Percentiles rank a stretch among this genome's conserved stretches.
These are phyloP conservation scores for Phainopepla nitens DNA, from an alignment of 2,113 vertebrate genomes.

Conservation along the genomic window DNA sequence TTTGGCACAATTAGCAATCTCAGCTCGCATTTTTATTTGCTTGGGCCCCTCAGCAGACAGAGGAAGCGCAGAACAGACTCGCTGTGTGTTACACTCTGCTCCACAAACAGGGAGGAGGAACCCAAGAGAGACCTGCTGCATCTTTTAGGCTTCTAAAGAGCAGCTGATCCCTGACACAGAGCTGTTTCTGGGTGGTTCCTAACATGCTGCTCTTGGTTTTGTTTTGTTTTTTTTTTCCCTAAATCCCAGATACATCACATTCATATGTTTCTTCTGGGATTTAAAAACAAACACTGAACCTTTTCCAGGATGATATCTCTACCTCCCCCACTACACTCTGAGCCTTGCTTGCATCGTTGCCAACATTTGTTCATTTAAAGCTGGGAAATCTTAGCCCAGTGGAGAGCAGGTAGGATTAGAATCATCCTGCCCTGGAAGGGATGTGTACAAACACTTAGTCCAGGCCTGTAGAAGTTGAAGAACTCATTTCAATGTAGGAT, in stretches of 20 bases:
- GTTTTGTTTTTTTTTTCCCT: neutral
- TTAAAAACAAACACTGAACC: conserved; percentile 47
- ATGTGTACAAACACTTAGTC: neutral
- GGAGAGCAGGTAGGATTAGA: neutral
- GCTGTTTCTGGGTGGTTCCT: conserved; percentile 16
- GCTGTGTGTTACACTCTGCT: neutral
- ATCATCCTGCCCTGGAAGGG: neutral
- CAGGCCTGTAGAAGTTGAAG: neutral
- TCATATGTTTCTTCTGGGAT: conserved; percentile 18
- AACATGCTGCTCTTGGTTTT: neutral
- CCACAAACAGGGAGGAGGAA: neutral
- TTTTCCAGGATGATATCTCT: conserved; percentile 32
- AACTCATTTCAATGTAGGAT: neutral
- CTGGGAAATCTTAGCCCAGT: neutral
- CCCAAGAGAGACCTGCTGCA: neutral
- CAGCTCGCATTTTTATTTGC: neutral
- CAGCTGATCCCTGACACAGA: conserved; percentile 33
- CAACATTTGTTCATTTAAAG: conserved; percentile 41
- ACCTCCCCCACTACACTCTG: neutral
- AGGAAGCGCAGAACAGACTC: neutral
- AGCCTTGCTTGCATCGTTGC: conserved; percentile 23
- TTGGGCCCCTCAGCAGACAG: conserved; percentile 9
- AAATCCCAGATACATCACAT: neutral
- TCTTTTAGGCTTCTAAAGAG: conserved; percentile 23
- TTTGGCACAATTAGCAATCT: conserved; percentile 28